Base-by-base conservation (phyloP, 1,140 invertebrate genomes). In the Drosophila kikkawai region DNA sequence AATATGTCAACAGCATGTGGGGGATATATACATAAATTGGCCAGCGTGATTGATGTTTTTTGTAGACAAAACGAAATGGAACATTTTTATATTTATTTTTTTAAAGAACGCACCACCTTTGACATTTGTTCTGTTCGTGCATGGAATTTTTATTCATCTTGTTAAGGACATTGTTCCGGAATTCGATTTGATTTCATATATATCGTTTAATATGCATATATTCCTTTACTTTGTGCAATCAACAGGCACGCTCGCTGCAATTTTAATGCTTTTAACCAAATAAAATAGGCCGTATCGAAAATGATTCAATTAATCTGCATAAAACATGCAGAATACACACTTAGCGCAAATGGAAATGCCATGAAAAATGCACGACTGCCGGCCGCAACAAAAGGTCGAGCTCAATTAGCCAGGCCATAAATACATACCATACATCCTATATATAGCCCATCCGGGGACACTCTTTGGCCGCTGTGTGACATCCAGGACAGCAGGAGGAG, bases 251-350 rank as follows among this genome's bases (percentile, higher is more conserved):
- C 36, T 71, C 7, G 63, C 39, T 76, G 73, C 50, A 78, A 63
- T 50, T 45, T 67, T 48, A 82, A 74, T 82, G 68, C 45, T 37
- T 8, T 44, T 59, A 45, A 68, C 63, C 41, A 39, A 56, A 83
- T 57, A 80, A 69, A 22, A 79, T 79, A 71, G 50, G 61, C 56
- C 44, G 17, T 12, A 32, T 22, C 60, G 36, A 70, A 66, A 51
- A 22, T 68, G 50, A 85, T 84, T 82, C 48, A 67, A 75, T 65
- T 77, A 59, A 78, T 67, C 42, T 50, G 70, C 75, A 61, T 77
- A 39, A 55, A 75, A 55, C 34, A 60, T 48, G 34, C 17, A 56
- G 42, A n/a, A 47, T 36, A 37, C 34, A 44, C 67, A 73, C 70
- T 50, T 58, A 8, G 15, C 9, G 44, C 55, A 51, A 73, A 73